Conservation (phyloP, 1,140 invertebrate species). For the Diorhabda sublineata region DNA sequence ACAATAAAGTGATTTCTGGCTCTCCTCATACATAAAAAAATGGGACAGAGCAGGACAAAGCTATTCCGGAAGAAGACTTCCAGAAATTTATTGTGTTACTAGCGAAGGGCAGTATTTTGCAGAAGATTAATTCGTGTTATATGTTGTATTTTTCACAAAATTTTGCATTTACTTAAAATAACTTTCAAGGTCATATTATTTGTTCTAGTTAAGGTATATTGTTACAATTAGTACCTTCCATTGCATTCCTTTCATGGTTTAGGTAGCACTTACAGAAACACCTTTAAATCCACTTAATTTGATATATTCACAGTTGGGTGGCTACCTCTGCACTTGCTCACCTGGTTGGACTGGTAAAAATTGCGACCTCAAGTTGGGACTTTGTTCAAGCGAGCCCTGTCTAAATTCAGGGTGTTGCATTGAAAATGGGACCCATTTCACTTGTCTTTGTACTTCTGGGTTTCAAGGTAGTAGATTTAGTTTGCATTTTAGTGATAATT, state of each 20-base stretch:
- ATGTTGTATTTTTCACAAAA: too few relatives aligned
- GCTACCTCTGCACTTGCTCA: conserved; percentile 71
- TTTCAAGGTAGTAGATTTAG: conserved; percentile 55
- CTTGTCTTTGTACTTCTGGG: conserved; percentile 66
- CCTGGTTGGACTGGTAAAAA: conserved; percentile 63
- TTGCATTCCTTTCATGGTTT: neutral
- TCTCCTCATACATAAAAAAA: too few relatives aligned
- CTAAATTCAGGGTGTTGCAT: conserved; percentile 66
- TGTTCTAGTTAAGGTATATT: too few relatives aligned
- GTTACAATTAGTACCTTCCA: too few relatives aligned
- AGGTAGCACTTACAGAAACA: neutral
- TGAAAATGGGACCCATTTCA: conserved; percentile 56
- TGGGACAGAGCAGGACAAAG: too few relatives aligned
- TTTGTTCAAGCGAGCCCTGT: conserved; percentile 59
- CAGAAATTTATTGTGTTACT: too few relatives aligned
- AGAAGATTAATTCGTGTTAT: too few relatives aligned
- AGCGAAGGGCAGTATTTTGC: too few relatives aligned
- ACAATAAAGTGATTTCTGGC: too few relatives aligned
- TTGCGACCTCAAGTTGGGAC: conserved; percentile 56
- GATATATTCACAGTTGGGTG: conserved; percentile 48
- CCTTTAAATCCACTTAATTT: conserved; percentile 22
- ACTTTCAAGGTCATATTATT: too few relatives aligned
- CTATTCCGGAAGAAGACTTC: too few relatives aligned
- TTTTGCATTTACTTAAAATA: too few relatives aligned
- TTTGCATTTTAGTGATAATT: neutral